These are phyloP conservation scores for Carpatolechia fugitivella DNA, from an alignment of 2,888 invertebrate species.

Conservation along the genomic window DNA sequence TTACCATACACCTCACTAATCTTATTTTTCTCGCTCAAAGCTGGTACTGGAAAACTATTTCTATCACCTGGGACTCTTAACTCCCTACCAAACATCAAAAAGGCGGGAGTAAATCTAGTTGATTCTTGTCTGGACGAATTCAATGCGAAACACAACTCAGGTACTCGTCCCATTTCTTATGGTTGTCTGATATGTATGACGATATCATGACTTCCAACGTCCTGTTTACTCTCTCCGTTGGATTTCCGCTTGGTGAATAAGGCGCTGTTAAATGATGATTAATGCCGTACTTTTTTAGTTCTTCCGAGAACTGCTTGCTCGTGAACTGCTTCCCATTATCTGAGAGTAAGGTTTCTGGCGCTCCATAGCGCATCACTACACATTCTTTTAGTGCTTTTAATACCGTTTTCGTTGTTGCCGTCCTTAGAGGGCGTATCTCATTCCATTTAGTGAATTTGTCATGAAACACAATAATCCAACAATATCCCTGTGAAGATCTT, in stretches of 20 bases:
- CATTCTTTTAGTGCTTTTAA: background rate
- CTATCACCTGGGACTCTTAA: constrained; percentile 4
- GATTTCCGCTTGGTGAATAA: background rate
- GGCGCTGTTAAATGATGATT: background rate
- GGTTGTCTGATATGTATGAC: constrained; percentile 31
- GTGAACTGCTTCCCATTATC: too few relatives aligned
- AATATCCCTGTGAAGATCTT: too few relatives aligned
- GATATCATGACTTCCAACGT: constrained; percentile 36
- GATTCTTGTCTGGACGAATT: constrained; percentile 25
- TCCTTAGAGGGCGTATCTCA: background rate
- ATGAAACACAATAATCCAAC: too few relatives aligned
- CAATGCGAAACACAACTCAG: constrained; percentile 27
- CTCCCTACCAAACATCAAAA: constrained; percentile 24
- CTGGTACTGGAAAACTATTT: background rate
- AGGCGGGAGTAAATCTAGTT: constrained; percentile 28
- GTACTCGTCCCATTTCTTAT: constrained; percentile 30
- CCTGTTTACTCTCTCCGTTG: background rate
- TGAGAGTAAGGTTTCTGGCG: too few relatives aligned
- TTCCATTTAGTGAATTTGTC: too few relatives aligned
- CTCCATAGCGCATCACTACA: too few relatives aligned
- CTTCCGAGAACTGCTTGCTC: too few relatives aligned
- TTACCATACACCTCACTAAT: background rate
- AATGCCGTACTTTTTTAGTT: background rate
- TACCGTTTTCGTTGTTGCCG: background rate
- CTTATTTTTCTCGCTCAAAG: background rate